A percentile compares a stretch with the other conserved stretches of the same genome.
phyloP scores from a whole-genome alignment of 2,797 vertebrate species.

The Chromobotia macracanthus region DNA sequence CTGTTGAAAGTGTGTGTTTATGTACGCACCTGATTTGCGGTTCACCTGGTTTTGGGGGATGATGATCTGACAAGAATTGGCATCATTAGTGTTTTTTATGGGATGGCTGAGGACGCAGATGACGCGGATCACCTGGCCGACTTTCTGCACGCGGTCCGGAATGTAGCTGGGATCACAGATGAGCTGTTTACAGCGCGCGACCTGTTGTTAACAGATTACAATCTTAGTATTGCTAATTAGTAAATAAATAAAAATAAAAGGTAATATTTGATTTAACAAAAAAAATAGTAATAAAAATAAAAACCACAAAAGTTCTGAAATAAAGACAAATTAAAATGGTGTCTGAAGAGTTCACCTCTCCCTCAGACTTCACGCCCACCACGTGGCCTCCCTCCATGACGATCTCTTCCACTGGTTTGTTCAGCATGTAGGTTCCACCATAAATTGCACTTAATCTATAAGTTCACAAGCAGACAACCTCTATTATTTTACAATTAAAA shows the following conservation, averaged over 20 bases:
- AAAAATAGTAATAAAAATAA: too few species aligned
- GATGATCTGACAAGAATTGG: constrained; percentile 95
- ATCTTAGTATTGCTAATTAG: background rate
- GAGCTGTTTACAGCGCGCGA: constrained; percentile 91
- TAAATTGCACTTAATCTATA: constrained; percentile 90
- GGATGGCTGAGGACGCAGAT: constrained; percentile 92
- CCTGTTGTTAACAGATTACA: constrained; percentile 70
- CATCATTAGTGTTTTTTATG: constrained; percentile 89
- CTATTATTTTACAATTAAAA: background rate
- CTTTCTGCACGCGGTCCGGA: constrained; percentile 85
- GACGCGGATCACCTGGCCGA: constrained; percentile 88
- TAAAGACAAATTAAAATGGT: background rate
- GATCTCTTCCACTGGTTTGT: constrained; percentile 91
- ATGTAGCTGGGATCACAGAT: constrained; percentile 94
- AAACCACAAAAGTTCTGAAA: too few species aligned
- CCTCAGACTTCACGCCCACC: constrained; percentile 89
- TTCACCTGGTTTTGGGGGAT: constrained; percentile 94
- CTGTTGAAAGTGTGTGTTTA: background rate
- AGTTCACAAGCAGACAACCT: background rate
- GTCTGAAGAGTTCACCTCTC: constrained; percentile 77
- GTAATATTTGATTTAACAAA: too few species aligned
- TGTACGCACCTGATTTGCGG: constrained; percentile 85
- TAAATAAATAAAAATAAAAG: too few species aligned
- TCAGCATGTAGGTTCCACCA: constrained; percentile 93
- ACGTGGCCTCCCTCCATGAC: constrained; percentile 89